Evolutionary conservation across 2,888 invertebrate species (phyloP).

Genomic region (Heliconius erato): DNA sequence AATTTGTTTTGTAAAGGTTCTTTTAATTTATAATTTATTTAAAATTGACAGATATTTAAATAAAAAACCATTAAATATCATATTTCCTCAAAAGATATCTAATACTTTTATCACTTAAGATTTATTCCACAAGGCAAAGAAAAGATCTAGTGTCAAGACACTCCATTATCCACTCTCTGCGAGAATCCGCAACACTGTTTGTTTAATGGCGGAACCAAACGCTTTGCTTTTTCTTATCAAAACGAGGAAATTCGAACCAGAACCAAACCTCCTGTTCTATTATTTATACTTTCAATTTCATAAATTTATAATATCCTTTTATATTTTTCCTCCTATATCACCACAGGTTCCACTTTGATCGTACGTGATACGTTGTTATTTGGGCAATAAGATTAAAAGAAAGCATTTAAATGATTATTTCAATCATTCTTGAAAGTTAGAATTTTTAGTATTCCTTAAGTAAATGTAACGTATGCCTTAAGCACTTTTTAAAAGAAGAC

Average conservation of each 20-base stretch:
- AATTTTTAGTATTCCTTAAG: neutral
- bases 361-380: slow-evolving; percentile 44
- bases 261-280: no score
- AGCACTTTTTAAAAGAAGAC: no score
- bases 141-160: neutral
- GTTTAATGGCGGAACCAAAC: neutral
- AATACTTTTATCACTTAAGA: no score
- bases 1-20: no score
- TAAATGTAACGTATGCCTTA: neutral
- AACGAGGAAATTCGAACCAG: neutral
- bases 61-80: no score
- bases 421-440: neutral
- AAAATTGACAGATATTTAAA: no score
- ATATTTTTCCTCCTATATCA: neutral
- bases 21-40: no score
- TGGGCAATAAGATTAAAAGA: slow-evolving; percentile 32
- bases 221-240: neutral
- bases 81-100: no score
- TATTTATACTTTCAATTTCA: neutral
- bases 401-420: neutral
- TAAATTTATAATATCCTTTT: neutral
- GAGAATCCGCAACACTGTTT: neutral
- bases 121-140: neutral
- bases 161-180: neutral
- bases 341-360: slow-evolving; percentile 29